A percentile compares a stretch with the other conserved stretches of the same genome.
phyloP scores from a whole-genome alignment of 1,140 invertebrate species.

The Paracyclopina nana region DNA sequence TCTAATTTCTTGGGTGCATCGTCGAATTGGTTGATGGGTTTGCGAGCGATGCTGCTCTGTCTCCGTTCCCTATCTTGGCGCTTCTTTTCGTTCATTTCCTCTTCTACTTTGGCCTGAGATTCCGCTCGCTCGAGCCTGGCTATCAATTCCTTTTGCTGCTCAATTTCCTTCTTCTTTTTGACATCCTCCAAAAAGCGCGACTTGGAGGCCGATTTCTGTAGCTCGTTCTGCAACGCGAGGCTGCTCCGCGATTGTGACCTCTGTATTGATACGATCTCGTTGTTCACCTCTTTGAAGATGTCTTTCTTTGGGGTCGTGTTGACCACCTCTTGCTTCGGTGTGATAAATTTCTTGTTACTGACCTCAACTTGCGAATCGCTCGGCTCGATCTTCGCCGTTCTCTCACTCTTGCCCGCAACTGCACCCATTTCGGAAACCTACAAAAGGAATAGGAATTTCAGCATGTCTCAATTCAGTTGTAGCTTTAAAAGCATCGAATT shows the following conservation, averaged over 20 bases:
- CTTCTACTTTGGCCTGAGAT: not conserved
- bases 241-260: not conserved
- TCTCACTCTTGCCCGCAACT: too few species aligned
- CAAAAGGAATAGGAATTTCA: too few species aligned
- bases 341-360: too few species aligned
- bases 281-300: not conserved
- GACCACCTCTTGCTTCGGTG: too few species aligned
- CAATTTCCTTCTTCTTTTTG: not conserved
- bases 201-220: not conserved
- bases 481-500: too few species aligned
- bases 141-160: not conserved
- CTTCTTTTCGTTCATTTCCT: not conserved
- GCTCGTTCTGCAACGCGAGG: not conserved
- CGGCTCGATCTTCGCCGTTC: too few species aligned
- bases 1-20: not conserved
- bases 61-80: not conserved
- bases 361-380: too few species aligned
- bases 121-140: not conserved
- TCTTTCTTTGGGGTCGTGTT: too few species aligned
- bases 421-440: too few species aligned
- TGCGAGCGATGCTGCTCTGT: not conserved
- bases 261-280: not conserved
- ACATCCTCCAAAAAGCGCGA: not conserved
- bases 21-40: not conserved
- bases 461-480: too few species aligned